A percentile compares a stretch with the other conserved stretches of the same genome.
phyloP scores from a whole-genome alignment of 2,888 invertebrate genomes.

The Leptopterna dolabrata region DNA sequence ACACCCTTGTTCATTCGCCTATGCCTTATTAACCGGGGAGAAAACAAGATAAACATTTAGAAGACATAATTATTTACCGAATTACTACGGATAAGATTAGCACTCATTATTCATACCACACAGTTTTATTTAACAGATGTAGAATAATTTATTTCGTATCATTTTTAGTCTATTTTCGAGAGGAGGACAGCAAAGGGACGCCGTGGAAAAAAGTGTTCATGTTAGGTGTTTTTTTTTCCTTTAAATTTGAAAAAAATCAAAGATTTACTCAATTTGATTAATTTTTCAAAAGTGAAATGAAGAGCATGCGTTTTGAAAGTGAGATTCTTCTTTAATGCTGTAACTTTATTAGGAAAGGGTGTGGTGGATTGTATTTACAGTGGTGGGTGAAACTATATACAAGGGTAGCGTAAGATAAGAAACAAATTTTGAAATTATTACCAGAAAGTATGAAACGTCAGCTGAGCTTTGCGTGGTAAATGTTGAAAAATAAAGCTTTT shows the following conservation, averaged over 20 bases:
- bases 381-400: conserved; percentile 56
- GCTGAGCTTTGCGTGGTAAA: neutral
- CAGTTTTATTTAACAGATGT: conserved; percentile 34
- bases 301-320: conserved; percentile 46
- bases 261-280: neutral
- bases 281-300: conserved; percentile 4
- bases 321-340: conserved; percentile 54
- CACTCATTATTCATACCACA: conserved; percentile 42
- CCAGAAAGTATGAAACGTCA: neutral
- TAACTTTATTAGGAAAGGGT: conserved; percentile 61
- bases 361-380: conserved; percentile 48
- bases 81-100: neutral
- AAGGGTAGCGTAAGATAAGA: conserved; percentile 47
- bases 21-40: neutral
- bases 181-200: conserved; percentile 2
- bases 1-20: neutral
- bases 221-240: neutral
- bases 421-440: neutral
- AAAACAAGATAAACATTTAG: neutral
- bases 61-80: neutral
- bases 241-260: neutral
- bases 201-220: neutral
- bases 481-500: neutral
- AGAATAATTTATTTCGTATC: neutral
- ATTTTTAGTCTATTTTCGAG: neutral